Evolutionary conservation across 2,113 vertebrate genomes (phyloP).

Genomic region (Acrocephalus arundinaceus): DNA sequence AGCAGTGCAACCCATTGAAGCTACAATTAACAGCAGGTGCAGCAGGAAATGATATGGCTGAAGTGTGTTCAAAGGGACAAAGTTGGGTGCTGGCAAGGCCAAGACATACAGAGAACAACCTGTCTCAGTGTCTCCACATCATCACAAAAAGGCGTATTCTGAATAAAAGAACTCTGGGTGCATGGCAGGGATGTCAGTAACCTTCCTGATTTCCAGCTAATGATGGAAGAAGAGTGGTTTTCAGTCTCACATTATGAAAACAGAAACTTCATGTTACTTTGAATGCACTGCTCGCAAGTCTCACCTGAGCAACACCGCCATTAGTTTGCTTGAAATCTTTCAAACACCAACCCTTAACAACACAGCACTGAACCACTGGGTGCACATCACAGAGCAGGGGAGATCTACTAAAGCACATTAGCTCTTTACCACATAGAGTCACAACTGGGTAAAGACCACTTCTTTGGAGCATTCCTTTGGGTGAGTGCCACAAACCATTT

Average conservation of each 20-base stretch:
- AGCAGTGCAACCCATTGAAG: conserved; percentile 57
- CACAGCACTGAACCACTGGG: not conserved
- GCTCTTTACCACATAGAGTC: not conserved
- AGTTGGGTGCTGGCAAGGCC: conserved; percentile 33
- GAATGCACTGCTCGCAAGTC: not conserved
- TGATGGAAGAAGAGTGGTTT: not conserved
- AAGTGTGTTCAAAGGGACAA: conserved; percentile 20
- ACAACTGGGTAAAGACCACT: not conserved
- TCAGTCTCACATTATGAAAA: not conserved
- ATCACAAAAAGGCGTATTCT: not conserved
- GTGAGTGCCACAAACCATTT: not conserved
- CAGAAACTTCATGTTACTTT: not conserved
- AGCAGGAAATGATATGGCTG: conserved; percentile 25
- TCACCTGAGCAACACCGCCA: not conserved
- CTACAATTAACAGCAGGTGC: conserved; percentile 66
- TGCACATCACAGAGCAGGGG: not conserved
- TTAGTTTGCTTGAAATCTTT: not conserved
- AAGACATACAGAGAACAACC: not conserved
- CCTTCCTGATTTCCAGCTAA: not conserved
- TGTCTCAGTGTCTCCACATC: not conserved
- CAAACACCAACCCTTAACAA: not conserved
- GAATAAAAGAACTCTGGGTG: not conserved
- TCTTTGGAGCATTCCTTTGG: not conserved
- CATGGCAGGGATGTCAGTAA: not conserved
- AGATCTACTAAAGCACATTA: not conserved